These are phyloP conservation scores for Pyrochroa serraticornis DNA, from an alignment of 2,888 invertebrate species.

Conservation along the genomic window DNA sequence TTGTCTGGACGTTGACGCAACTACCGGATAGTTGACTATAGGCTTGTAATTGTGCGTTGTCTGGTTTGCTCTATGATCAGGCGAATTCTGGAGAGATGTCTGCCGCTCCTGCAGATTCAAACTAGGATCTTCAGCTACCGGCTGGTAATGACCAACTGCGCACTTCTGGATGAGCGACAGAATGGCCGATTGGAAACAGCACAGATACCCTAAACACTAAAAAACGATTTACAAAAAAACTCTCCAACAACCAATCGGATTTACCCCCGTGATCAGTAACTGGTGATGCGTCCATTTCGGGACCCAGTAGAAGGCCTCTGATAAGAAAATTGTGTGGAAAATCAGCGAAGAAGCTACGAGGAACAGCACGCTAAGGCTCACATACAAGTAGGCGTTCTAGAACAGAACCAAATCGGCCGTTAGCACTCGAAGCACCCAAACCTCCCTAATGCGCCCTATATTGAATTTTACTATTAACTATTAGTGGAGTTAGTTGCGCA, in stretches of 20 bases:
- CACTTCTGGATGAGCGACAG: slow-evolving; percentile 65
- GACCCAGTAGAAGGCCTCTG: slow-evolving; percentile 71
- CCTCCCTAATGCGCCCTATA: too few relatives aligned
- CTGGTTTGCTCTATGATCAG: slow-evolving; percentile 54
- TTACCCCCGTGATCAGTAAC: slow-evolving; percentile 69
- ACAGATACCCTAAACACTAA: slow-evolving; percentile 68
- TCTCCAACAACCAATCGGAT: slow-evolving; percentile 37
- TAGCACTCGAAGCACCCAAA: too few relatives aligned
- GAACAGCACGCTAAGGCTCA: slow-evolving; percentile 74
- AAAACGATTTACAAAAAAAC: slow-evolving; percentile 26
- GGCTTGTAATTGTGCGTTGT: slow-evolving; percentile 58
- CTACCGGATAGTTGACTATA: slow-evolving; percentile 50
- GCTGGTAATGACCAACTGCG: slow-evolving; percentile 64
- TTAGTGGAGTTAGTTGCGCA: too few relatives aligned
- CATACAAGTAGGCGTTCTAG: slow-evolving; percentile 76
- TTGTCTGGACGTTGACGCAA: slow-evolving; percentile 62
- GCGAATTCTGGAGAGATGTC: slow-evolving; percentile 50
- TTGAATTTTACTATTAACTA: too few relatives aligned
- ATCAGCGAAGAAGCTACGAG: slow-evolving; percentile 73
- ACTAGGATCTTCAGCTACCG: slow-evolving; percentile 69
- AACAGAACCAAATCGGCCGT: slow-evolving; percentile 35
- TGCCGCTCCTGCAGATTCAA: slow-evolving; percentile 60
- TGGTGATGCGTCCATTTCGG: slow-evolving; percentile 76
- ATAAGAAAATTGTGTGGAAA: slow-evolving; percentile 71
- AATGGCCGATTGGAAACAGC: slow-evolving; percentile 66